Percentiles rank a stretch among this genome's conserved stretches.
phyloP scores from a whole-genome alignment of 2,797 vertebrate species.

The Phrynocephalus vlangalii region DNA sequence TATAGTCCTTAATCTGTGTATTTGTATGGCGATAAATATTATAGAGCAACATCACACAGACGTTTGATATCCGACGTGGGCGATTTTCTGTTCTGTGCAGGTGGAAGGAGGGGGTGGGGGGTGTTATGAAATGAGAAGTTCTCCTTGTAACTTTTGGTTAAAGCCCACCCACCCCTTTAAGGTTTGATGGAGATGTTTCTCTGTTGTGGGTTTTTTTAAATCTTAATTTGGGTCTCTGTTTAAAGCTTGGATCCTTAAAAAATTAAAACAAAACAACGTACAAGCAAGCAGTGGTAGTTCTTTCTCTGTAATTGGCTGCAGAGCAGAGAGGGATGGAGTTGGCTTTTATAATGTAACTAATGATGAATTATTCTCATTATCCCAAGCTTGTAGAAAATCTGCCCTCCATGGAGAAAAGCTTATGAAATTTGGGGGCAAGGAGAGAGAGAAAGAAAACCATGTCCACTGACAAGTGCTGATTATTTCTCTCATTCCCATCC shows the following conservation, averaged over 20 bases:
- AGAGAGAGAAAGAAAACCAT: slow-evolving; percentile 21
- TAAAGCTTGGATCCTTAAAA: slow-evolving; percentile 31
- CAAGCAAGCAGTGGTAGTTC: slow-evolving; percentile 23
- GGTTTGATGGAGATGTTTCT: slow-evolving; percentile 23
- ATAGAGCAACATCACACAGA: slow-evolving; percentile 33
- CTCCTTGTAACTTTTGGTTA: slow-evolving; percentile 66
- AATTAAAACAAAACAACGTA: background rate
- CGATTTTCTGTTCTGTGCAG: slow-evolving; percentile 42
- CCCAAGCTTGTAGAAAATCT: slow-evolving; percentile 51
- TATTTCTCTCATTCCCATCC: background rate
- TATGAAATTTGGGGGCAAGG: background rate
- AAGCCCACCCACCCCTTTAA: slow-evolving; percentile 39
- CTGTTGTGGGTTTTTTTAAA: background rate
- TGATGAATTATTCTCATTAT: slow-evolving; percentile 51
- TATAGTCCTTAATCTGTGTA: slow-evolving; percentile 34
- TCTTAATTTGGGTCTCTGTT: slow-evolving; percentile 10
- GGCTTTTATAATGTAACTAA: slow-evolving; percentile 63
- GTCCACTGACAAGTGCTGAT: background rate
- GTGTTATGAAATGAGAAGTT: slow-evolving; percentile 60
- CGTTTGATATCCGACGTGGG: slow-evolving; percentile 50
- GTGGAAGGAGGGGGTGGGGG: slow-evolving; percentile 46
- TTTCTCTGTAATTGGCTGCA: slow-evolving; percentile 49
- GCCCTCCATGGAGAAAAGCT: slow-evolving; percentile 36
- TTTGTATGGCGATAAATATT: slow-evolving; percentile 44
- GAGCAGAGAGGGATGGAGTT: slow-evolving; percentile 50